Evolutionary conservation across 2,797 vertebrate genomes (phyloP).

Genomic region (Eulemur mongoz): DNA sequence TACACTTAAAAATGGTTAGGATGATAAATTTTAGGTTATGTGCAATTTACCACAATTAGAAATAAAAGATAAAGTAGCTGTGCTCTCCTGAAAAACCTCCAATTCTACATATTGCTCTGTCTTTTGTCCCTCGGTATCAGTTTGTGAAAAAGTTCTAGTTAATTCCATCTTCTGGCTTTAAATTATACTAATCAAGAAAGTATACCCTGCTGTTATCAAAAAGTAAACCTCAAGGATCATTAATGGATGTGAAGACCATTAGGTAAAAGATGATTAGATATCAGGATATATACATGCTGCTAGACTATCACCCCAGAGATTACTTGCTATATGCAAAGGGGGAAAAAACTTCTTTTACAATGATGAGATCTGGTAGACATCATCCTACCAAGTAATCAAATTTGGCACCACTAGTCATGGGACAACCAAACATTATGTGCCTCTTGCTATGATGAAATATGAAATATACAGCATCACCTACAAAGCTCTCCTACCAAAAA

Average conservation of each 20-base stretch:
- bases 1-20: conserved; percentile 24
- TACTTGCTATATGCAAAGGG: conserved; percentile 45
- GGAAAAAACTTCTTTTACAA: background rate
- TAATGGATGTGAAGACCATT: conserved; percentile 3
- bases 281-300: background rate
- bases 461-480: background rate
- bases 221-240: conserved; percentile 50
- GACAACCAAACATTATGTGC: background rate
- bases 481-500: background rate
- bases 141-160: conserved; percentile 23
- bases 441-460: background rate
- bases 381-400: background rate
- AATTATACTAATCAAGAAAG: conserved; percentile 34
- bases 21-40: background rate
- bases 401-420: background rate
- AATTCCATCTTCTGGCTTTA: conserved; percentile 40
- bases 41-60: conserved; percentile 38
- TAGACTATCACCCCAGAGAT: conserved; percentile 1
- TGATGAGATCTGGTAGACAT: background rate
- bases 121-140: background rate
- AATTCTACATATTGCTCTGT: conserved; percentile 8
- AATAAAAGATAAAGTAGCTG: conserved; percentile 7
- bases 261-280: conserved; percentile 30
- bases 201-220: background rate
- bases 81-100: background rate